Base-by-base conservation (phyloP, 2,888 invertebrate species). In the Galerucella pusilla region DNA sequence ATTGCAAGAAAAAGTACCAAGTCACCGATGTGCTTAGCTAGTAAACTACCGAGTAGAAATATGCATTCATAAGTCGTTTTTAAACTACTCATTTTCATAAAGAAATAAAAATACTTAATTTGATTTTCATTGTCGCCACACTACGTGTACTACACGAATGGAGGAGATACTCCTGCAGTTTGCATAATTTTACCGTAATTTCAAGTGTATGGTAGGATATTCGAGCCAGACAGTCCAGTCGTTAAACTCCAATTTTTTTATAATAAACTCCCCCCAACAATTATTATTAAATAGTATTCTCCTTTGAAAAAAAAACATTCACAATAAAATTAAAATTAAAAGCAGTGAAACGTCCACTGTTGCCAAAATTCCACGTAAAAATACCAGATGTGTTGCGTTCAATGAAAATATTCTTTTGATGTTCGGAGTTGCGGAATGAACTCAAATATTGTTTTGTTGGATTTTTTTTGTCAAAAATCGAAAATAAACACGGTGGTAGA, bases 301-400 rank as follows among this genome's bases (percentile, higher is more conserved):
- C 9, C 16, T 10, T 20, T 57, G 3, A 1, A n/a, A 52, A 52
- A 28, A 45, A 42, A 46, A 42, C 46, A 0, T 28, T n/a, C n/a
- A 63, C 3, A 45, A 35, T 63, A 16, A 20, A 42, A 45, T 64
- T 64, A 45, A 16, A 64, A 64, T 63, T 63, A 63, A 63, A 6
- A 16, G 45, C 35, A 42, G 9, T 16, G 16, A 16, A 57, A 57
- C 16, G 16, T 20, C 20, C 67, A 70, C 71, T 74, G 71, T 75
- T 59, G 68, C 54, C 42, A 64, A 71, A 64, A n/a, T 71, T 68
- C 63, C 45, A 49, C 67, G 69, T 75, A 74, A 75, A 74, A 75
- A 69, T 63, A 68, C 75, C 77, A 77, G 77, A 74, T 75, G 75
- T 71, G 71, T 69, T 75, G 66, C 68, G 59, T 42, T 74, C 72